Evolutionary conservation across 2,797 vertebrate genomes (phyloP).

Genomic region (Phalanger gymnotis): DNA sequence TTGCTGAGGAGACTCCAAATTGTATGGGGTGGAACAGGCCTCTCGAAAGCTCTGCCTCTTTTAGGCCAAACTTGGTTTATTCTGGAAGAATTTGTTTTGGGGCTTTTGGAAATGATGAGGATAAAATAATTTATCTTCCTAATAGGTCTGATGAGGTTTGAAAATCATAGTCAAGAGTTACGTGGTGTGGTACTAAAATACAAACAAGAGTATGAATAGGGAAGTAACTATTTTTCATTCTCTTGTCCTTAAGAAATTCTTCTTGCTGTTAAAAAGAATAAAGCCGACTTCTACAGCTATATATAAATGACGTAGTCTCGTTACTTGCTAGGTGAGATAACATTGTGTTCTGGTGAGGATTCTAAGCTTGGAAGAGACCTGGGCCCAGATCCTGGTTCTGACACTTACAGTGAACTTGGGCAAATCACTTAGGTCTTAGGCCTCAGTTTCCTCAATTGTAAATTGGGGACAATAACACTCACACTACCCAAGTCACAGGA

Average conservation of each 20-base stretch:
- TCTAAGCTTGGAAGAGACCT: not conserved
- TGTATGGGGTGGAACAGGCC: not conserved
- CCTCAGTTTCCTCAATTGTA: not conserved
- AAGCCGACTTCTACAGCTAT: not conserved
- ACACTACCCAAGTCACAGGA: not conserved
- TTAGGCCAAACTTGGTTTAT: not conserved
- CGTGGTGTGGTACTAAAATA: not conserved
- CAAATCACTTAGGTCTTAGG: not conserved
- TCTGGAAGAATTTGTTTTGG: not conserved
- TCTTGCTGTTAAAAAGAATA: not conserved
- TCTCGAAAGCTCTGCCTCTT: not conserved
- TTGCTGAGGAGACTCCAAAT: not conserved
- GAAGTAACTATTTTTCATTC: not conserved
- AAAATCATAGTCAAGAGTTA: not conserved
- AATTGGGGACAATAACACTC: not conserved
- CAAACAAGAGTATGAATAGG: not conserved
- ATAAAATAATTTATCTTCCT: not conserved
- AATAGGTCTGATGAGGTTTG: not conserved
- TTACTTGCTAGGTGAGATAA: not conserved
- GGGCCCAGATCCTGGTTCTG: not conserved
- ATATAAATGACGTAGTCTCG: not conserved
- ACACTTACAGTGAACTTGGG: not conserved
- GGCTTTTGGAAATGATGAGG: not conserved
- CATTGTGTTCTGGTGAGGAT: constrained; percentile 12
- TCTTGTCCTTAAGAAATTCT: not conserved